Evolutionary conservation across 1,140 invertebrate genomes (phyloP).

Genomic region (Teleogryllus occipitalis): DNA sequence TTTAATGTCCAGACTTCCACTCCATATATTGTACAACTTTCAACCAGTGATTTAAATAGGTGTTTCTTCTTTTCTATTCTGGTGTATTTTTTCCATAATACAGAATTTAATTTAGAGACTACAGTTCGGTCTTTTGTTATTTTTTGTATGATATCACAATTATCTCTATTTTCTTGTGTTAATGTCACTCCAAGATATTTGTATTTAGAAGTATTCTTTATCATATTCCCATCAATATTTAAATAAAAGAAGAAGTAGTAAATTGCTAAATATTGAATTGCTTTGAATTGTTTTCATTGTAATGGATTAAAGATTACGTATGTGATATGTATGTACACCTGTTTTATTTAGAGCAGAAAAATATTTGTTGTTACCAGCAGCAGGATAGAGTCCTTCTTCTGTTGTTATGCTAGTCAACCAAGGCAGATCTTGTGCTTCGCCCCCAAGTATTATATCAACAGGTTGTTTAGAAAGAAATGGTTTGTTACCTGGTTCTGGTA

Average conservation of each 20-base stretch:
- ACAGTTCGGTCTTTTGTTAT: neutral
- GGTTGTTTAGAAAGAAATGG: constrained; percentile 50
- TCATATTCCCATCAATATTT: neutral
- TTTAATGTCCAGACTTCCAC: too few species aligned
- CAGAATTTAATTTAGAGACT: too few species aligned
- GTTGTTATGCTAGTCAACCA: constrained; percentile 48
- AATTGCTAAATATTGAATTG: neutral
- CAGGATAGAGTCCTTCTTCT: constrained; percentile 54
- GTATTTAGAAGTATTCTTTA: neutral
- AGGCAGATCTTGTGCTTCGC: constrained; percentile 44
- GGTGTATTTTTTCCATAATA: too few species aligned
- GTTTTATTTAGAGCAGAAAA: neutral
- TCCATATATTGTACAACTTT: too few species aligned
- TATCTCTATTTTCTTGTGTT: too few species aligned
- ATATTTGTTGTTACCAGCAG: constrained; percentile 25
- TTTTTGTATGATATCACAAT: too few species aligned
- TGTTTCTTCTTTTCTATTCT: too few species aligned
- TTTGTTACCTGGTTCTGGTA: constrained; percentile 39
- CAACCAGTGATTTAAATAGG: too few species aligned
- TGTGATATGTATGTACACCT: neutral
- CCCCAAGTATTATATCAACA: constrained; percentile 41
- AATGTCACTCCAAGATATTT: too few species aligned
- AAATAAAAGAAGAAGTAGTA: neutral
- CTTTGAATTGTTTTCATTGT: neutral
- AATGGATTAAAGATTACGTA: neutral